Evolutionary conservation across 2,888 invertebrate genomes (phyloP).

Genomic region (Tortricodes alternella): DNA sequence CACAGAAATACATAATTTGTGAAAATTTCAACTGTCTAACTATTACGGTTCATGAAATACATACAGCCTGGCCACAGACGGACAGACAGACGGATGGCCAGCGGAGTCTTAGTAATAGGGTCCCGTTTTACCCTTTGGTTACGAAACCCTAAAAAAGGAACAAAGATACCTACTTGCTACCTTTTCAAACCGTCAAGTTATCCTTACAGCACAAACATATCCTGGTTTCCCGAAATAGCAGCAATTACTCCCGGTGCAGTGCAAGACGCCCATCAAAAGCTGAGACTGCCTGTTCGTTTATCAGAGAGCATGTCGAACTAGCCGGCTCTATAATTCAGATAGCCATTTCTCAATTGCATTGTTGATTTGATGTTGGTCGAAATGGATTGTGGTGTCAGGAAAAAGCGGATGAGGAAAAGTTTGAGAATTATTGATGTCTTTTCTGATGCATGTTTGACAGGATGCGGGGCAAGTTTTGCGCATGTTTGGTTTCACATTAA

Average conservation of each 20-base stretch:
- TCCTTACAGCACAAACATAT: not conserved
- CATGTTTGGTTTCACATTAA: too few relatives aligned
- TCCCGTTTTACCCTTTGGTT: too few relatives aligned
- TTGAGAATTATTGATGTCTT: not conserved
- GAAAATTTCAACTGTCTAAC: too few relatives aligned
- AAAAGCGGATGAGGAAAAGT: not conserved
- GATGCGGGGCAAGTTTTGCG: too few relatives aligned
- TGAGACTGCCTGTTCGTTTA: conserved; percentile 61
- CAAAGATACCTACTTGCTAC: too few relatives aligned
- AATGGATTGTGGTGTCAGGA: conserved; percentile 20
- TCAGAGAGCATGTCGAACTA: conserved; percentile 64
- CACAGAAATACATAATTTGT: too few relatives aligned
- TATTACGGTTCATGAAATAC: too few relatives aligned
- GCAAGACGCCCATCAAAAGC: conserved; percentile 34
- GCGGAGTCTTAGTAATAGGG: too few relatives aligned
- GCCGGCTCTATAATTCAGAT: conserved; percentile 61
- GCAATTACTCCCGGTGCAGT: conserved; percentile 59
- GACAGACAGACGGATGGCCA: too few relatives aligned
- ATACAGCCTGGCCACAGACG: too few relatives aligned
- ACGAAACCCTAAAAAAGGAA: too few relatives aligned
- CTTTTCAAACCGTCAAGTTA: too few relatives aligned
- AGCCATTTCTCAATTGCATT: conserved; percentile 54
- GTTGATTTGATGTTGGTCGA: conserved; percentile 39
- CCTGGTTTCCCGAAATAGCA: conserved; percentile 46
- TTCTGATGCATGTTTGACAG: not conserved